A percentile compares a stretch with the other conserved stretches of the same genome.
Evolutionary conservation across 2,113 vertebrate species (phyloP).

Genomic region (Piaya cayana): DNA sequence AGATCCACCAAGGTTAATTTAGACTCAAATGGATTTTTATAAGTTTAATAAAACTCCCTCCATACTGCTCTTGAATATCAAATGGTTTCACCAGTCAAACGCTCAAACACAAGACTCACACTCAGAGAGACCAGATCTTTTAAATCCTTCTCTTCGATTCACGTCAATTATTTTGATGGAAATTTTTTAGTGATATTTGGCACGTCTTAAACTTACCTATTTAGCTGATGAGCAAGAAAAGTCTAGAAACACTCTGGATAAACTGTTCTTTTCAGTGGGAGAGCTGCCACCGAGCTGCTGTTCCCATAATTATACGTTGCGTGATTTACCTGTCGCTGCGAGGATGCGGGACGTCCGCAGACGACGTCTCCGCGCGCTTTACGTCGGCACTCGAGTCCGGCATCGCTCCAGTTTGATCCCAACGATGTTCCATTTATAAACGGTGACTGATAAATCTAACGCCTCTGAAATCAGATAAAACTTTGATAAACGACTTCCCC

Average conservation of each 20-base stretch:
- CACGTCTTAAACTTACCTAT: not conserved
- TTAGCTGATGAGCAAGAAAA: not conserved
- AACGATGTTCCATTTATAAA: slow-evolving; percentile 81
- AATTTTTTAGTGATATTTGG: not conserved
- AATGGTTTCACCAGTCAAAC: not conserved
- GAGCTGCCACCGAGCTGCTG: rapidly evolving
- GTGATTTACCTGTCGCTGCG: not conserved
- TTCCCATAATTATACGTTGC: not conserved
- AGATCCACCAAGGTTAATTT: not conserved
- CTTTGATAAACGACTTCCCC: slow-evolving; percentile 90
- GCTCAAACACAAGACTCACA: not conserved
- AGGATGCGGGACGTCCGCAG: not conserved
- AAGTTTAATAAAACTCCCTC: not conserved
- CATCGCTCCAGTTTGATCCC: slow-evolving; percentile 70
- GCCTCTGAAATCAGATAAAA: slow-evolving; percentile 96
- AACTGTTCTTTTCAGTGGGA: not conserved
- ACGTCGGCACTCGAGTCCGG: slow-evolving; percentile 48
- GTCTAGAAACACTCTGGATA: not conserved
- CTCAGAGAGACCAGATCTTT: not conserved
- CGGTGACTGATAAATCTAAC: slow-evolving; percentile 93
- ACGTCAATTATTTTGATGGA: not conserved
- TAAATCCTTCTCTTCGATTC: not conserved
- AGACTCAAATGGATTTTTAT: not conserved
- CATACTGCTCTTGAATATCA: not conserved
- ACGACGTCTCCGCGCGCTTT: slow-evolving; percentile 5